phyloP scores from a whole-genome alignment of 2,888 invertebrate genomes.

The Caenorhabditis drosophilae region DNA sequence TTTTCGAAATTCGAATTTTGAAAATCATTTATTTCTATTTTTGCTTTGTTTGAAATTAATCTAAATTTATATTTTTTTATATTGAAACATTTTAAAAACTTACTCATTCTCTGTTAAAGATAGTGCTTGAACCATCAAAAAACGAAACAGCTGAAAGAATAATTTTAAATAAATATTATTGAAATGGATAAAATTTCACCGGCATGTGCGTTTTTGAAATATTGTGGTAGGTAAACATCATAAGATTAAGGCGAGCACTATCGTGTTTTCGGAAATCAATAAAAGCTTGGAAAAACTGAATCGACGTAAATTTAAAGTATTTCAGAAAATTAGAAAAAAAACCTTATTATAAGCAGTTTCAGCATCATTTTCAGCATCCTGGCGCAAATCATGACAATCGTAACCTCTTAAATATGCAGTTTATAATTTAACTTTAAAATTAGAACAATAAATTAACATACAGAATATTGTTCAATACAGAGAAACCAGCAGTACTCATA shows the following conservation, averaged over 20 bases:
- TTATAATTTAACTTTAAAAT: neutral
- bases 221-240: too few relatives aligned
- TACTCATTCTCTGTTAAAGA: neutral
- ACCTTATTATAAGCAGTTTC: slow-evolving; percentile 2
- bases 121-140: neutral
- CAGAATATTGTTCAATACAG: slow-evolving; percentile 4
- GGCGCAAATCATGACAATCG: neutral
- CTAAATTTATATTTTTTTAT: neutral
- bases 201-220: too few relatives aligned
- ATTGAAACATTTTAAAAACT: neutral
- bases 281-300: too few relatives aligned
- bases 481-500: slow-evolving; percentile 1
- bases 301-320: too few relatives aligned
- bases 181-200: too few relatives aligned
- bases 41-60: neutral
- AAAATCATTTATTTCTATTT: neutral
- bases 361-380: slow-evolving; percentile 20
- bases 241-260: too few relatives aligned
- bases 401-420: slow-evolving; percentile 9
- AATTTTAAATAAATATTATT: neutral
- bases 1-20: neutral
- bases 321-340: neutral
- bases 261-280: too few relatives aligned
- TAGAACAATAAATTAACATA: slow-evolving; percentile 2
- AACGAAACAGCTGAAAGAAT: neutral